A percentile compares a stretch with the other conserved stretches of the same genome.
These are phyloP conservation scores for Scaptomyza polygonia DNA, from an alignment of 2,888 invertebrate genomes.

Conservation along the genomic window DNA sequence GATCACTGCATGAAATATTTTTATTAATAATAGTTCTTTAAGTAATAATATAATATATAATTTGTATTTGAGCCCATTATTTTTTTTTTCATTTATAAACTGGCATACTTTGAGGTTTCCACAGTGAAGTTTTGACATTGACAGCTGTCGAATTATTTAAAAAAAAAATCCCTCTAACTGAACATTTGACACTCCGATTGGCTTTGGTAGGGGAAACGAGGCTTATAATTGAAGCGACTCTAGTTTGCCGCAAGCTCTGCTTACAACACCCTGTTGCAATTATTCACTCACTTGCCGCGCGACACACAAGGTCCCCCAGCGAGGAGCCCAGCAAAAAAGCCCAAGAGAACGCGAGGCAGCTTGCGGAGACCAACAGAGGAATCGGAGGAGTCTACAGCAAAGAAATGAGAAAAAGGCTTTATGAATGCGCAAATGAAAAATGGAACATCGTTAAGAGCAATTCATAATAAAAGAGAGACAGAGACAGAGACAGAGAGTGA, in stretches of 20 bases:
- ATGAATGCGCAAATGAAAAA: constrained; percentile 84
- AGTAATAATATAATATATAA: too few species aligned
- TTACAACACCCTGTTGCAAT: constrained; percentile 73
- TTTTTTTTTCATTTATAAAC: too few species aligned
- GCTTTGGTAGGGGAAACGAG: constrained; percentile 6
- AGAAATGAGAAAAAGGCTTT: constrained; percentile 75
- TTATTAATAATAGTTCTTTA: too few species aligned
- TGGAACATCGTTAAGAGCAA: constrained; percentile 84
- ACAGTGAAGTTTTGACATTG: constrained; percentile 24
- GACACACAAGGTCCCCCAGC: constrained; percentile 27
- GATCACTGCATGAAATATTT: too few species aligned
- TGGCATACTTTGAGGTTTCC: too few species aligned
- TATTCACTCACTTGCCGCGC: constrained; percentile 64
- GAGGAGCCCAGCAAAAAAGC: neutral
- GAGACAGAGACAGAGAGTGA: neutral
- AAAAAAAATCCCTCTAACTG: constrained; percentile 16
- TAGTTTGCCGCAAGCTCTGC: constrained; percentile 43
- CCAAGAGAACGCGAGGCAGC: constrained; percentile 18
- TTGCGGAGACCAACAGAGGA: constrained; percentile 29
- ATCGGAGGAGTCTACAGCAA: constrained; percentile 33
- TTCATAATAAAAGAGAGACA: constrained; percentile 83
- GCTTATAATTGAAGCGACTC: constrained; percentile 52
- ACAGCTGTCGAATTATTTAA: constrained; percentile 32
- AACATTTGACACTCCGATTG: constrained; percentile 19
- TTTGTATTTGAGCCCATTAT: too few species aligned